Base-by-base conservation (phyloP, 2,888 invertebrate genomes). In the Pollenia angustigena region DNA sequence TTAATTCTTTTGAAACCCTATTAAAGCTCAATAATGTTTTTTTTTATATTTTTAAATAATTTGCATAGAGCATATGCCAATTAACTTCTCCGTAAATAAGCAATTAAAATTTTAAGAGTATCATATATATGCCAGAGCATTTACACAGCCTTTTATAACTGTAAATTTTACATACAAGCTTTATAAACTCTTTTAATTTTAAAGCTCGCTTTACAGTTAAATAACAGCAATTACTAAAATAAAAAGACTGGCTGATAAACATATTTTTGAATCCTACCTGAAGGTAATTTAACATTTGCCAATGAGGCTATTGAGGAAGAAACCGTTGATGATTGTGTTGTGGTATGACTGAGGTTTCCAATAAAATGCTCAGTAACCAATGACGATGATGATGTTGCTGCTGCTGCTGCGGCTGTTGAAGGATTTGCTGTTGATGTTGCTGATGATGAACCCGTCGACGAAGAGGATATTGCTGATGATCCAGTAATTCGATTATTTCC, bases 301-400 rank as follows among this genome's bases (percentile, higher is more conserved):
- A 87, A 66, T n/a, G 87, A 84, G 16, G 64, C 81, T 81, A 85
- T 84, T 85, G 87, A 79, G 23, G 87, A 81, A 23, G 83, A 78
- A 78, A 72, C 66, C 40, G 85, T 74, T 12, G 83, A 80, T 74
- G 82, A 76, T 71, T 80, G 87, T 52, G 89, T 85, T 69, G 89
- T 83, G 85, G 90, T 81, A 87, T 87, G 90, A 88, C 87, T 88
- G 89, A 87, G 88, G 89, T 83, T 87, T 85, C 89, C 89, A 89
- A 89, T 87, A 89, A 89, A 90, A 89, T 89, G 88, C 86, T 90
- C 89, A 88, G 88, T 74, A 88, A 69, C 88, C 88, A 89, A 62
- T 52, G 88, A 72, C 87, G 89, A n/a, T 68, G 79, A 18, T 62
- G 86, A 16, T 79, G 82, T 50, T 86, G 87, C 68, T 60, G 80